Conservation (phyloP, 2,797 vertebrate species). For the Eospalax fontanierii region DNA sequence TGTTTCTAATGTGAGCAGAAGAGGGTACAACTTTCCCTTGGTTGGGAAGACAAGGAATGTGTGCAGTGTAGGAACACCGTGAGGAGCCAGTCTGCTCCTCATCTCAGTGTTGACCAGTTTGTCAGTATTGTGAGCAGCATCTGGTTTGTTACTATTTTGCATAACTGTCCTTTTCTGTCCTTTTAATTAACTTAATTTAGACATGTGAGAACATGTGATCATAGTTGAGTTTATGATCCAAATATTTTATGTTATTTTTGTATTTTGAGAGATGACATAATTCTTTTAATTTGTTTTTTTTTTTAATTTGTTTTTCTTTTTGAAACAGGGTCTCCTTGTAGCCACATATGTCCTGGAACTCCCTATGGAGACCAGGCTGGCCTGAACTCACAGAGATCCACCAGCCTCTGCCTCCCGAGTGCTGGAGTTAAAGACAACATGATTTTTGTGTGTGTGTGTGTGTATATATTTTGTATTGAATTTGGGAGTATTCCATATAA, state of each 20-base stretch:
- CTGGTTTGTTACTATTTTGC: background rate
- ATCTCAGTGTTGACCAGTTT: background rate
- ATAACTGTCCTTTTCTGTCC: background rate
- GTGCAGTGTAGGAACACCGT: background rate
- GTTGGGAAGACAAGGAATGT: background rate
- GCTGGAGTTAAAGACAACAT: too few species aligned
- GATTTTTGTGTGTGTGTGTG: too few species aligned
- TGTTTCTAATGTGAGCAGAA: conserved; percentile 25
- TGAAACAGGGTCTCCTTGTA: too few species aligned
- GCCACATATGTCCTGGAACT: too few species aligned
- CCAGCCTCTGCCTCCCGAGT: too few species aligned
- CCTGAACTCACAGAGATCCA: too few species aligned
- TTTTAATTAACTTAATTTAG: background rate
- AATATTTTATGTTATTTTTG: background rate
- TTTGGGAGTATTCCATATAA: too few species aligned
- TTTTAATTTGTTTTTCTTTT: too few species aligned
- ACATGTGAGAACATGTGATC: background rate
- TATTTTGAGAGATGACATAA: too few species aligned
- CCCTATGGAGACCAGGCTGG: too few species aligned
- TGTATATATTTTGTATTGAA: too few species aligned
- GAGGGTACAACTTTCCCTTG: background rate
- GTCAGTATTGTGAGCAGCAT: background rate
- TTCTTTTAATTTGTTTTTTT: too few species aligned
- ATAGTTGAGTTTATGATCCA: conserved; percentile 35
- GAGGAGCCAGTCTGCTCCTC: background rate